Percentiles rank a stretch among this genome's conserved stretches.
These are phyloP conservation scores for Melanotaenia parkinsoni DNA, from an alignment of 2,797 vertebrate genomes.

Conservation along the genomic window DNA sequence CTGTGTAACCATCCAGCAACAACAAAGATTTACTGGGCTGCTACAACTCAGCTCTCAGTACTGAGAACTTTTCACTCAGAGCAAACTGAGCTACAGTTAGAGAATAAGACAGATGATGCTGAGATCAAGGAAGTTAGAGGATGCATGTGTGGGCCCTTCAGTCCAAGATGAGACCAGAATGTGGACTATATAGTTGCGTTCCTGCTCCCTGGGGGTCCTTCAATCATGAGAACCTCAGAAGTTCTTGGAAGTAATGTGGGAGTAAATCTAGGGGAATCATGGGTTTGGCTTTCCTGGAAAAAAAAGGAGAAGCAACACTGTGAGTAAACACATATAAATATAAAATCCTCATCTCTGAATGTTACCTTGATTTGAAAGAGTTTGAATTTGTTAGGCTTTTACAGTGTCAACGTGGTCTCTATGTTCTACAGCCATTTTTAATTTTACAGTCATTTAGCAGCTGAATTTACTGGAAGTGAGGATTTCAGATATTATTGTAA, in stretches of 20 bases:
- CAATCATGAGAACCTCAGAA: slow-evolving; percentile 49
- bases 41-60: slow-evolving; percentile 51
- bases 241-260: slow-evolving; percentile 59
- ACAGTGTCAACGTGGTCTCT: not conserved
- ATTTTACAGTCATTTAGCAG: not conserved
- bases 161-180: slow-evolving; percentile 64
- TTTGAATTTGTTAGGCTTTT: not conserved
- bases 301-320: slow-evolving; percentile 7
- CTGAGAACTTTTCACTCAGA: slow-evolving; percentile 7
- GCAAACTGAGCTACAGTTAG: slow-evolving; percentile 37
- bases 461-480: not conserved
- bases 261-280: slow-evolving; percentile 49
- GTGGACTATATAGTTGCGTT: slow-evolving; percentile 51
- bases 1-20: slow-evolving; percentile 67
- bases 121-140: slow-evolving; percentile 24
- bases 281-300: slow-evolving; percentile 57
- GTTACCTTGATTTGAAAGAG: not conserved
- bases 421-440: not conserved
- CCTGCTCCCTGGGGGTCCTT: slow-evolving; percentile 53
- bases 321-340: not conserved
- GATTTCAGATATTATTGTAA: not conserved
- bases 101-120: slow-evolving; percentile 43
- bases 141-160: not conserved
- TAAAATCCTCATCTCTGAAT: not conserved
- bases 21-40: slow-evolving; percentile 44